Evolutionary conservation across 2,113 vertebrate genomes (phyloP).

Genomic region (Steatornis caripensis): DNA sequence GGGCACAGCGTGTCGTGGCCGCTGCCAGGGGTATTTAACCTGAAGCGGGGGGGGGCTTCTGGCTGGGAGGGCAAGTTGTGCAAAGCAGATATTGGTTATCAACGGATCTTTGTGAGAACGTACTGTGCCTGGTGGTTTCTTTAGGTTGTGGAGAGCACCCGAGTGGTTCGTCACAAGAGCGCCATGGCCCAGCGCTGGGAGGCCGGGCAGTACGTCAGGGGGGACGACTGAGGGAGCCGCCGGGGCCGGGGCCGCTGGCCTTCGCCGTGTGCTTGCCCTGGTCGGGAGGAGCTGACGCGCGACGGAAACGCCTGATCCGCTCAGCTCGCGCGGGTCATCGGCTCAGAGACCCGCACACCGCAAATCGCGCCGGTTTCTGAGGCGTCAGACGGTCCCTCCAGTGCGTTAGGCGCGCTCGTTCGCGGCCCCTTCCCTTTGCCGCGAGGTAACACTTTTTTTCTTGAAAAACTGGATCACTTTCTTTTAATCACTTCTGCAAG

Average conservation of each 20-base stretch:
- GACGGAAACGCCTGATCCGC: accelerated
- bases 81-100: too few relatives aligned
- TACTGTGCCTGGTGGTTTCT: background rate
- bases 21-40: accelerated
- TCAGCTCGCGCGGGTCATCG: background rate
- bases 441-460: background rate
- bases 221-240: background rate
- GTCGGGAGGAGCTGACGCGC: accelerated
- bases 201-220: conserved; percentile 70
- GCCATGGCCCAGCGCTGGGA: conserved; percentile 82
- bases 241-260: background rate
- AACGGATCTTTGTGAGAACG: too few relatives aligned
- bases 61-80: background rate
- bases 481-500: background rate
- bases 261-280: accelerated
- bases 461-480: background rate
- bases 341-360: background rate
- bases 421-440: background rate
- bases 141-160: conserved; percentile 85
- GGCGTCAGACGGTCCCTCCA: background rate
- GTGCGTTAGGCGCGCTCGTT: background rate
- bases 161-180: conserved; percentile 80
- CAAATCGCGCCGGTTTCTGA: background rate
- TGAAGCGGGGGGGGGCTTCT: background rate
- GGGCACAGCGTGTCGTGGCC: background rate